These are phyloP conservation scores for Cryptus viduatorius DNA, from an alignment of 2,888 invertebrate genomes.

Conservation along the genomic window DNA sequence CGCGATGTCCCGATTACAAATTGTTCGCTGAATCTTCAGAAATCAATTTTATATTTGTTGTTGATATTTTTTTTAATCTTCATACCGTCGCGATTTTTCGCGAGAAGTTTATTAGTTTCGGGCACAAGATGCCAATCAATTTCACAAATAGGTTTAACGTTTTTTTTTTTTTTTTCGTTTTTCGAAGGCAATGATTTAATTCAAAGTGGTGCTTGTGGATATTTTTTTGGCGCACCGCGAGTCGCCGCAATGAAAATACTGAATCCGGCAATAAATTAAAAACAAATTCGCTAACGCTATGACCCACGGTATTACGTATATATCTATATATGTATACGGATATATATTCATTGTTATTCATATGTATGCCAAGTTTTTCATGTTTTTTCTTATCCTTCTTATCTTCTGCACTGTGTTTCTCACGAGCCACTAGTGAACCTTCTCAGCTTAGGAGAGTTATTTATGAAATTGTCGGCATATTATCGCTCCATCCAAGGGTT, in stretches of 20 bases:
- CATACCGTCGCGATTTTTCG: not conserved
- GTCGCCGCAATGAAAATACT: constrained; percentile 81
- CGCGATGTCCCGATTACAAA: constrained; percentile 39
- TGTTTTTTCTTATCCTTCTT: constrained; percentile 68
- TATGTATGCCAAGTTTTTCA: constrained; percentile 35
- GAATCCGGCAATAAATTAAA: constrained; percentile 84
- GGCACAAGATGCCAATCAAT: constrained; percentile 67
- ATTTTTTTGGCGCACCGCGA: constrained; percentile 74
- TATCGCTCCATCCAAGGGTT: constrained; percentile 46
- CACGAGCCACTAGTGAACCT: constrained; percentile 78
- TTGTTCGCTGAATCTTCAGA: constrained; percentile 39
- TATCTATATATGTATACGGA: constrained; percentile 62
- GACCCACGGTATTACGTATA: constrained; percentile 64
- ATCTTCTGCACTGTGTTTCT: constrained; percentile 72
- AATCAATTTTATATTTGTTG: constrained; percentile 45
- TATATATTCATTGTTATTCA: constrained; percentile 61
- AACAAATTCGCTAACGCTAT: constrained; percentile 68
- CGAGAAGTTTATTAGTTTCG: constrained; percentile 3
- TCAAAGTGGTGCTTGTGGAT: constrained; percentile 23
- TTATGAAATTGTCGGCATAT: constrained; percentile 74
- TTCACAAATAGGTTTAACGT: constrained; percentile 70
- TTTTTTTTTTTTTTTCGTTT: constrained; percentile 19
- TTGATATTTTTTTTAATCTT: constrained; percentile 15
- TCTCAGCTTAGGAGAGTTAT: constrained; percentile 71
- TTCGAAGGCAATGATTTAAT: constrained; percentile 23